Evolutionary conservation across 2,797 vertebrate genomes (phyloP).

Genomic region (Poeciliopsis infans): DNA sequence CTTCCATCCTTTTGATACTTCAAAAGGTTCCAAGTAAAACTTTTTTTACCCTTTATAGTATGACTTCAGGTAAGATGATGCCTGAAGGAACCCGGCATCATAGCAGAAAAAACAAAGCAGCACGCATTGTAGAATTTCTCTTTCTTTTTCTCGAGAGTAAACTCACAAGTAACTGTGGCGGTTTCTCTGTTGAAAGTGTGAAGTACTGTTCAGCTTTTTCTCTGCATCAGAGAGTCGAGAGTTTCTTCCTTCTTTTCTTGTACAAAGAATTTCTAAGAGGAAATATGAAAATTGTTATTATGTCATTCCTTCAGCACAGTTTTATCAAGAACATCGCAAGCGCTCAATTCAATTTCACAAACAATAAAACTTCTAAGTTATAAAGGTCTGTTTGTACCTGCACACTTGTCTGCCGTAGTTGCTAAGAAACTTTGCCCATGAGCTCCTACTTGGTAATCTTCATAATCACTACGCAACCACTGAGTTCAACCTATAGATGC

Average conservation of each 20-base stretch:
- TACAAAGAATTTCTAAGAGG: not conserved
- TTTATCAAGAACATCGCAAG: not conserved
- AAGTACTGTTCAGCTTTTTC: not conserved
- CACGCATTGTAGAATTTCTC: not conserved
- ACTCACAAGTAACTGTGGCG: not conserved
- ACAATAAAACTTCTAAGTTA: slow-evolving; percentile 31
- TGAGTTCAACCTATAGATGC: slow-evolving; percentile 15
- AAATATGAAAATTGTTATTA: not conserved
- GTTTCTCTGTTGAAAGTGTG: not conserved
- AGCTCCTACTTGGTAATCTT: slow-evolving; percentile 43
- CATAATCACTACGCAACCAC: slow-evolving; percentile 55
- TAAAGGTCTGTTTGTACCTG: slow-evolving; percentile 44
- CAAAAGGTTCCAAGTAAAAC: not conserved
- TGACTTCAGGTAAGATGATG: not conserved
- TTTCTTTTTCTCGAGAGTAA: not conserved
- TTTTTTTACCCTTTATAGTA: not conserved
- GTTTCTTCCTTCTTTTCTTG: not conserved
- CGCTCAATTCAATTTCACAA: slow-evolving; percentile 25
- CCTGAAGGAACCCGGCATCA: not conserved
- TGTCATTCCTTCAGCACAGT: not conserved
- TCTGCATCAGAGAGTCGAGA: not conserved
- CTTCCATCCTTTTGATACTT: not conserved
- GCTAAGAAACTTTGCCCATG: slow-evolving; percentile 61
- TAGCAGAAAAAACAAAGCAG: not conserved
- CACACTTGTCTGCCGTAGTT: slow-evolving; percentile 59